Percentiles rank a stretch among this genome's conserved stretches.
Evolutionary conservation across 2,888 invertebrate genomes (phyloP).

Genomic region (Zaprionus obscuricornis): DNA sequence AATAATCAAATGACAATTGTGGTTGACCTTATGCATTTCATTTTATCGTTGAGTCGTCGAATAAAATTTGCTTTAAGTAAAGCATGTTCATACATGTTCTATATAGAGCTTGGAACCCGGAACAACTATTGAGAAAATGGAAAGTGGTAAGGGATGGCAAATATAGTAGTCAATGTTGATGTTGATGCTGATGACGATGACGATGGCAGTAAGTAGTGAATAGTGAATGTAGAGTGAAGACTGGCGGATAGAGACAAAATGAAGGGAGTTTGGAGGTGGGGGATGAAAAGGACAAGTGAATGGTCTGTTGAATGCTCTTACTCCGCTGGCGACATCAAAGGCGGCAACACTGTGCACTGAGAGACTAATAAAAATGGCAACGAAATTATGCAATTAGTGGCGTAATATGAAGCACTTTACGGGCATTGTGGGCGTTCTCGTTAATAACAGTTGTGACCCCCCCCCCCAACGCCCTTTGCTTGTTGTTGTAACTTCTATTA

Average conservation of each 20-base stretch:
- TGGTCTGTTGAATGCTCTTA: conserved; percentile 8
- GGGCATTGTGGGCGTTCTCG: conserved; percentile 71
- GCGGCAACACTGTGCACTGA: conserved; percentile 46
- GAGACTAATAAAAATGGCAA: conserved; percentile 72
- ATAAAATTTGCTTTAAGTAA: too few relatives aligned
- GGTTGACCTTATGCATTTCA: conserved; percentile 33
- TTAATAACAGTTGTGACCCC: conserved; percentile 58
- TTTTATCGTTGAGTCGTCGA: conserved; percentile 8
- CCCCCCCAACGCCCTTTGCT: neutral
- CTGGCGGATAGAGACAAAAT: too few relatives aligned
- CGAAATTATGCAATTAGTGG: conserved; percentile 77
- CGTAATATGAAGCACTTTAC: conserved; percentile 76
- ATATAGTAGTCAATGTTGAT: conserved; percentile 30
- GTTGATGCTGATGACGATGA: neutral
- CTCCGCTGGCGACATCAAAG: conserved; percentile 63
- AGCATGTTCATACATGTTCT: too few relatives aligned
- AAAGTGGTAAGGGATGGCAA: conserved; percentile 32
- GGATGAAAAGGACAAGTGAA: neutral
- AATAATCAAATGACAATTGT: conserved; percentile 78
- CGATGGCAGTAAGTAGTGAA: too few relatives aligned
- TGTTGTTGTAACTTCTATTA: neutral
- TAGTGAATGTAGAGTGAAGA: too few relatives aligned
- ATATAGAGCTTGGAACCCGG: too few relatives aligned
- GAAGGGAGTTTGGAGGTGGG: neutral
- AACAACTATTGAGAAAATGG: too few relatives aligned